Percentiles rank a stretch among this genome's conserved stretches.
phyloP scores from a whole-genome alignment of 1,140 invertebrate genomes.

The Tetragnatha versicolor region DNA sequence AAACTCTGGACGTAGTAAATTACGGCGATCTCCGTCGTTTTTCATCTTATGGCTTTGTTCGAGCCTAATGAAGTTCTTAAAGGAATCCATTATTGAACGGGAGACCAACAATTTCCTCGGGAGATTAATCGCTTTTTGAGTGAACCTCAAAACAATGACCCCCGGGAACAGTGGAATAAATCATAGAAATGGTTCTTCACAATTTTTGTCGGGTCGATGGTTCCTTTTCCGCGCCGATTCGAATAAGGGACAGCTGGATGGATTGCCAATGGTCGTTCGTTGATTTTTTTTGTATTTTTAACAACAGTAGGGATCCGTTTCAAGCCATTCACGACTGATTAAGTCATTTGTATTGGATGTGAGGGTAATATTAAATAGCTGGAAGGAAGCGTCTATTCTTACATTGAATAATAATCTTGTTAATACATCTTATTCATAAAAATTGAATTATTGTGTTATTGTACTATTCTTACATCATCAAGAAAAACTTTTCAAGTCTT shows the following conservation, averaged over 20 bases:
- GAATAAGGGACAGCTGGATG: background rate
- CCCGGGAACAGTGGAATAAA: constrained; percentile 27
- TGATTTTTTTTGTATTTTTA: no score
- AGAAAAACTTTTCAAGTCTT: no score
- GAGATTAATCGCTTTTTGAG: constrained; percentile 51
- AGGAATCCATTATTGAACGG: constrained; percentile 23
- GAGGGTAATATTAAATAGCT: no score
- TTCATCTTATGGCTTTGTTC: constrained; percentile 40
- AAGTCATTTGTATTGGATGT: no score
- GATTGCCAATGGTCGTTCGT: no score
- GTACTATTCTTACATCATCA: no score
- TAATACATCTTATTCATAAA: no score
- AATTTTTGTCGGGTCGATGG: background rate
- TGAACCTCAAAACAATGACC: constrained; percentile 49
- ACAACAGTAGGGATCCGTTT: no score
- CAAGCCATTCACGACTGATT: no score
- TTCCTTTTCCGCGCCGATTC: background rate
- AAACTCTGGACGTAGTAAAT: constrained; percentile 13
- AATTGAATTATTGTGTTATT: no score
- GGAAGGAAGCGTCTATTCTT: no score
- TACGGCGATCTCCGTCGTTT: constrained; percentile 9
- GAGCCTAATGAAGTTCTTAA: constrained; percentile 49
- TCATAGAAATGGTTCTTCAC: constrained; percentile 36
- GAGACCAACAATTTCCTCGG: constrained; percentile 42
- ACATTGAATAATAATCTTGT: no score